phyloP scores from a whole-genome alignment of 2,113 vertebrate species.

The Prionailurus viverrinus region DNA sequence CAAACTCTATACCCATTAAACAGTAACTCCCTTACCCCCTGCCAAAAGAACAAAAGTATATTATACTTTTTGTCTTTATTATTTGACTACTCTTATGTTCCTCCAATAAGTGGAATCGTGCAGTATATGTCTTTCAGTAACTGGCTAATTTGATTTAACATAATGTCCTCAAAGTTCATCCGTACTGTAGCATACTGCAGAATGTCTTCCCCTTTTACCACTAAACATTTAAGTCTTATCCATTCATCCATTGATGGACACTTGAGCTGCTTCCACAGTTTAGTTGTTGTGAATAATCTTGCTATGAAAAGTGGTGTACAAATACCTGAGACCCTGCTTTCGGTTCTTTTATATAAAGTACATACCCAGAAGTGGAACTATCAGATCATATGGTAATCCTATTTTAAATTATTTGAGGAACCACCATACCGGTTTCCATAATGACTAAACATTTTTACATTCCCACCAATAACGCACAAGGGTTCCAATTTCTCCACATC shows the following conservation, averaged over 20 bases:
- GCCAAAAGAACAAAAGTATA: not conserved
- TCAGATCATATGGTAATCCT: not conserved
- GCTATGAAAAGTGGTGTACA: not conserved
- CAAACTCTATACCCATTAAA: not conserved
- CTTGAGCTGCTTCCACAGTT: not conserved
- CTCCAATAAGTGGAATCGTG: not conserved
- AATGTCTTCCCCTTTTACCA: not conserved
- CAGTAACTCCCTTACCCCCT: not conserved
- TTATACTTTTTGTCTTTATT: not conserved
- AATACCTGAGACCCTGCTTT: not conserved
- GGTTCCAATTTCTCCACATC: not conserved
- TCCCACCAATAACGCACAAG: not conserved
- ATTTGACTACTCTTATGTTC: not conserved
- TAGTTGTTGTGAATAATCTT: not conserved
- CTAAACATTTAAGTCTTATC: not conserved
- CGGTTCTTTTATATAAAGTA: not conserved
- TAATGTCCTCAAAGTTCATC: not conserved
- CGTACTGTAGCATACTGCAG: not conserved
- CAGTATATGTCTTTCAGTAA: not conserved
- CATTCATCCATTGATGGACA: not conserved
- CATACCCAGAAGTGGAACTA: not conserved
- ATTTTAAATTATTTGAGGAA: not conserved
- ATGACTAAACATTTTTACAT: not conserved
- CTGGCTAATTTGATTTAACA: not conserved
- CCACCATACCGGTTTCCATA: not conserved